A percentile compares a stretch with the other conserved stretches of the same genome.
phyloP scores from a whole-genome alignment of 2,888 invertebrate genomes.

The Eumerus sabulonum region DNA sequence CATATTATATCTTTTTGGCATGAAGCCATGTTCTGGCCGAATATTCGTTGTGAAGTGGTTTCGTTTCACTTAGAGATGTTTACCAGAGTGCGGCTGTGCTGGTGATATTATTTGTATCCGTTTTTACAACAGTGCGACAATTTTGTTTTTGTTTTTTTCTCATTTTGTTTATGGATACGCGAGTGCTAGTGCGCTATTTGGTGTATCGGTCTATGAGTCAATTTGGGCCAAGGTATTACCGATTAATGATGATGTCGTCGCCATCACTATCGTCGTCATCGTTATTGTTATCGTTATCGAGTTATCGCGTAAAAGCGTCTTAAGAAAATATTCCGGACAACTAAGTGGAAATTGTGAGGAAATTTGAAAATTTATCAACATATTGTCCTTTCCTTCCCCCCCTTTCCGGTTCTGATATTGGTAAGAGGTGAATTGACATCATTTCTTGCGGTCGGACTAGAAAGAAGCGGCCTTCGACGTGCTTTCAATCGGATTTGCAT shows the following conservation, averaged over 20 bases:
- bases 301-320: background rate
- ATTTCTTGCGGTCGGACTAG: too few relatives aligned
- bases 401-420: too few relatives aligned
- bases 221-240: slow-evolving; percentile 68
- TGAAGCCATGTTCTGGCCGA: slow-evolving; percentile 65
- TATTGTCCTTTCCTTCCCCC: too few relatives aligned
- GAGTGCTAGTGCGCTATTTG: slow-evolving; percentile 32
- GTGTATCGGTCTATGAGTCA: slow-evolving; percentile 55
- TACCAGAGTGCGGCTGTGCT: slow-evolving; percentile 64
- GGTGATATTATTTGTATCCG: slow-evolving; percentile 67
- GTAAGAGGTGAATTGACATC: too few relatives aligned
- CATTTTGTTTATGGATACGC: slow-evolving; percentile 44
- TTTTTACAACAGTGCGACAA: slow-evolving; percentile 68
- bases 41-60: slow-evolving; percentile 52
- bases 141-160: slow-evolving; percentile 30
- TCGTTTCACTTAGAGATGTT: slow-evolving; percentile 48
- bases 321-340: too few relatives aligned
- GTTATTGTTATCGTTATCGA: slow-evolving; percentile 18
- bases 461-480: slow-evolving; percentile 18
- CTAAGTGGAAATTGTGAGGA: too few relatives aligned
- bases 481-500: slow-evolving; percentile 20
- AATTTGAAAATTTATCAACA: too few relatives aligned
- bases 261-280: slow-evolving; percentile 13
- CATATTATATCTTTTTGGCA: slow-evolving; percentile 42
- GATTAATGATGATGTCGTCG: slow-evolving; percentile 49